Evolutionary conservation across 35 echinoderm and acorn worm species (phyloP), one percentile per base, ranked within the genome.

Genomic region (Apostichopus californicus): DNA sequence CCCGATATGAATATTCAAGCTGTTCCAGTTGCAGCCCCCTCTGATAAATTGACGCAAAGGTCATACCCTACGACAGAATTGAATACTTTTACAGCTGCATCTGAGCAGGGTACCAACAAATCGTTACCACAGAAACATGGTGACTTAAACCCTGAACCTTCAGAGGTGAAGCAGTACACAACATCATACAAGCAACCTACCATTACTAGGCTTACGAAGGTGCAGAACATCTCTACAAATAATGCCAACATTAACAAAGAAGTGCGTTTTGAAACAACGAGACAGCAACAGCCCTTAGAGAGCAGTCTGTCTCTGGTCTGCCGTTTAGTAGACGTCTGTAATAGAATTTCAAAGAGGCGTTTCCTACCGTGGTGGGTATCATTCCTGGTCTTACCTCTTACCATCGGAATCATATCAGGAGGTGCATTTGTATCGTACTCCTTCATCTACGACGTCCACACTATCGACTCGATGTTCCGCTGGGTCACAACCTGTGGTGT

Each of bases 291-390:
- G 14, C 24, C 88, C 18, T n/a, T 9, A 21, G 59, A 17, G 8
- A 3, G 17, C 20, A 68, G 34, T 88, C 20, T 8, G 9, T 24
- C 73, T 8, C 71, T 65, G 86, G 56, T 52, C 3, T 15, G 22
- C 54, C 8, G 17, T 14, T 8, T 90, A n/a, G 13, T 18, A 20
- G 70, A 90, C 15, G 14, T 17, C 20, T 77, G 72, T 11, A 23
- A 25, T 54, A 21, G 14, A 24, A 9, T 57, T 24, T 54, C 70
- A 46, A 22, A 12, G 5, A 5, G 70, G 17, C 70, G 20, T 20
- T 78, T 75, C 46, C 10, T 90, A 77, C 73, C 88, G 3, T 90
- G 88, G 88, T 75, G 88, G 73, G 1, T 90, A 11, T 90, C 68
- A 17, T 6, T 90, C 18, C 13, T 90, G 11, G 0, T 90, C 52